Evolutionary conservation across 2,113 vertebrate species (phyloP).

Genomic region (Alouatta palliata): DNA sequence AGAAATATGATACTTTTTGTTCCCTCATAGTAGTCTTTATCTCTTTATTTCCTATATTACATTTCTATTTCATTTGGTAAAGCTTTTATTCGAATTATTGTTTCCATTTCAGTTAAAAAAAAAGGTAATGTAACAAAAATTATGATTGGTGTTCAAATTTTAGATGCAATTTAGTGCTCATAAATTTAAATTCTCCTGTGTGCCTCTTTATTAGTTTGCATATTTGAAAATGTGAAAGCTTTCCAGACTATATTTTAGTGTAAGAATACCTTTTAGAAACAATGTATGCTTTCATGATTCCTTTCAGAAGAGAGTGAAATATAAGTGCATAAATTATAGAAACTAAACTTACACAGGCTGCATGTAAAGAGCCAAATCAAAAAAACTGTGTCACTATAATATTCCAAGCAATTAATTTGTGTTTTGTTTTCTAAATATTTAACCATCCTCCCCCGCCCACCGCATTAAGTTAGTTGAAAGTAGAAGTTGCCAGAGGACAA

Average conservation of each 20-base stretch:
- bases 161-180: background rate
- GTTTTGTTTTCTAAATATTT: background rate
- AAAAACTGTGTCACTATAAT: background rate
- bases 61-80: background rate
- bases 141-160: background rate
- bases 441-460: no score
- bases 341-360: background rate
- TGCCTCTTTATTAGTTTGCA: background rate
- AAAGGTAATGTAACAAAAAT: conserved; percentile 1
- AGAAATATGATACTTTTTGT: background rate
- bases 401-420: background rate
- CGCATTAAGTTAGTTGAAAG: background rate
- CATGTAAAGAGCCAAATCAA: background rate
- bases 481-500: background rate
- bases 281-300: background rate
- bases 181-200: background rate
- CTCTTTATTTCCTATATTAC: background rate
- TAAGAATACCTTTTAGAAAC: background rate
- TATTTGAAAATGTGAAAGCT: background rate
- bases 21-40: background rate
- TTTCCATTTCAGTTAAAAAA: background rate
- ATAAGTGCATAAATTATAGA: background rate
- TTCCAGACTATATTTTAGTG: background rate
- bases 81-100: background rate
- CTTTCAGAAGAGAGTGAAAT: background rate